phyloP scores from a whole-genome alignment of 2,888 invertebrate species.

The Cheilosia pagana region DNA sequence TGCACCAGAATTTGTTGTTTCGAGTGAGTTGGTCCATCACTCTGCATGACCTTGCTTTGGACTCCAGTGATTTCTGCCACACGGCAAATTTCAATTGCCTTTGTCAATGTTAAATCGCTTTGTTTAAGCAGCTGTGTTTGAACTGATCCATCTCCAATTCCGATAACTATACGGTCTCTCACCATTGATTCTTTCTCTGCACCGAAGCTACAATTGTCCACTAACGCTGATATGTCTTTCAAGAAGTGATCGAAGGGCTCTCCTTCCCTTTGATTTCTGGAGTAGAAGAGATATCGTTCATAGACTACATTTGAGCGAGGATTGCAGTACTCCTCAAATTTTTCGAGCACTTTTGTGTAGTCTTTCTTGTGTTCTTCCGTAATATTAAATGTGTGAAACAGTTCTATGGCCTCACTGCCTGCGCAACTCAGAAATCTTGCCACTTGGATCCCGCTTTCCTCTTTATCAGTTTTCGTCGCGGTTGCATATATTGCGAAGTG shows the following conservation, averaged over 20 bases:
- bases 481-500: conserved; percentile 12
- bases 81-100: conserved; percentile 34
- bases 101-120: conserved; percentile 25
- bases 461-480: conserved; percentile 27
- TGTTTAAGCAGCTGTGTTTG: conserved; percentile 19
- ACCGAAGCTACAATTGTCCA: conserved; percentile 28
- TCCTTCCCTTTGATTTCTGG: conserved; percentile 15
- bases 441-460: conserved; percentile 4
- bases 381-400: conserved; percentile 13
- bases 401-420: conserved; percentile 19
- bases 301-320: conserved; percentile 5
- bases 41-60: conserved; percentile 17
- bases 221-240: conserved; percentile 20
- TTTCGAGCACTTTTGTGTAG: not conserved
- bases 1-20: conserved; percentile 10
- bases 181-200: conserved; percentile 36
- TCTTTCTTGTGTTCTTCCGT: not conserved
- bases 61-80: conserved; percentile 40
- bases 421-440: conserved; percentile 33
- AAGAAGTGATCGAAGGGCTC: conserved; percentile 21
- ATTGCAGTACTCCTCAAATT: conserved; percentile 31
- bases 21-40: conserved; percentile 15
- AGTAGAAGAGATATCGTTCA: conserved; percentile 13
- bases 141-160: conserved; percentile 22
- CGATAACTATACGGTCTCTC: conserved; percentile 37